Evolutionary conservation across 2,888 invertebrate genomes (phyloP), one percentile per base, ranked within the genome.

Genomic region (Cephus spinipes): DNA sequence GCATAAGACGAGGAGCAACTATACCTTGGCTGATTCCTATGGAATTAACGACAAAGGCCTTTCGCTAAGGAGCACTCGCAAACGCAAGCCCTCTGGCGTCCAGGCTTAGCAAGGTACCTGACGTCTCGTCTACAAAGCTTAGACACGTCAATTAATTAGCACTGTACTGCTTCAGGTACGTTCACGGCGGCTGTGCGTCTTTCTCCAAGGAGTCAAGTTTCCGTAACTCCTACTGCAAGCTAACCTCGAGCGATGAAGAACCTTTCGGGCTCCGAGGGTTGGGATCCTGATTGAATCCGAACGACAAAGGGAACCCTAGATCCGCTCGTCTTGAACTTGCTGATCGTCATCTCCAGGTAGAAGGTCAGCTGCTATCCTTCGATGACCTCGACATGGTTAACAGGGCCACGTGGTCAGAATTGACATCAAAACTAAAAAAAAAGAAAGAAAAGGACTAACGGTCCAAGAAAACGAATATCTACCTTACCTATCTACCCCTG

Each of bases 101-200:
- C 79, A 82, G 82, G 83, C 85, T 85, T 82, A 83, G 82, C 40
- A 15, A 15, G 40, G 40, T 76, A 83, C 77, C 84, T 86, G 87
- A 87, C 85, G 84, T 87, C 86, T 85, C 84, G 85, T 87, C 87
- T 85, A 87, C 88, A 87, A 87, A 88, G 87, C 85, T 86, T 84
- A 85, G 83, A 85, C 84, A 86, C 85, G 85, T 88, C 88, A 89
- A 89, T 88, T 88, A 88, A 88, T 88, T 89, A 88, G 81, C 85
- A 79, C 40, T 15, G 15, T 40, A 15, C 40, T 15, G 40, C 40
- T 40, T 15, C 15, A 77, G 80, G 71, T 31, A n/a, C 71, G 31
- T 71, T n/a, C 30, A 15, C 40, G 40, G 6, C 4, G 15, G 40
- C 40, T 40, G 40, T 40, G 40, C 40, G 4, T 80, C 82, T 80